phyloP scores from a whole-genome alignment of 2,113 vertebrate species.

The Trematomus loennbergii region DNA sequence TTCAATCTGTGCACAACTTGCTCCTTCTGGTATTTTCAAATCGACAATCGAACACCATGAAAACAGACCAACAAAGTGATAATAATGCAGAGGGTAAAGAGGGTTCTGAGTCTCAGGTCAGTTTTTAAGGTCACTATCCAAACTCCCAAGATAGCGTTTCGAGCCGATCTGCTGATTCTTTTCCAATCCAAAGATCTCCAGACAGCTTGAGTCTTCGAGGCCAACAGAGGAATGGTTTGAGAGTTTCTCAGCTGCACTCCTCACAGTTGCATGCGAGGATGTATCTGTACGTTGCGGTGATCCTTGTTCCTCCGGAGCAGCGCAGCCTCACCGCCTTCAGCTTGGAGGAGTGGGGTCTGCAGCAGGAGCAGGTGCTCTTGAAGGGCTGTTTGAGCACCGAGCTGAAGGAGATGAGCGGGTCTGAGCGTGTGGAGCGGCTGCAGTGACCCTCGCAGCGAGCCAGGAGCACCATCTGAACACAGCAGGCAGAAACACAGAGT shows the following conservation, averaged over 20 bases:
- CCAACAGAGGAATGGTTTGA: slow-evolving; percentile 27
- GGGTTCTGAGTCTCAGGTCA: slow-evolving; percentile 37
- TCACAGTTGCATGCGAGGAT: slow-evolving; percentile 97
- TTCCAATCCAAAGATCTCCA: slow-evolving; percentile 44
- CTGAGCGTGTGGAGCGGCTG: slow-evolving; percentile 92
- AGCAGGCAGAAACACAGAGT: not conserved
- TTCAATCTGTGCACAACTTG: not conserved
- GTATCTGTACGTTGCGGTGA: slow-evolving; percentile 97
- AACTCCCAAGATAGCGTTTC: slow-evolving; percentile 36
- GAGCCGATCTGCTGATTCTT: slow-evolving; percentile 13
- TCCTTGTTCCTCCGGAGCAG: slow-evolving; percentile 91
- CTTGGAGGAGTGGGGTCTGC: slow-evolving; percentile 96
- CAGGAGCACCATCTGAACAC: slow-evolving; percentile 93
- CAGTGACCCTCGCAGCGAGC: slow-evolving; percentile 96
- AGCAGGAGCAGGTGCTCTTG: slow-evolving; percentile 95
- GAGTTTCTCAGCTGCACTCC: slow-evolving; percentile 90
- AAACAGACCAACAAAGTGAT: not conserved
- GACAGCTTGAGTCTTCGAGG: slow-evolving; percentile 29
- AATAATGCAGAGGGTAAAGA: slow-evolving; percentile 31
- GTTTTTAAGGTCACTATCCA: slow-evolving; percentile 21
- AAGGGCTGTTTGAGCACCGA: slow-evolving; percentile 96
- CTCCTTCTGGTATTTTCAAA: not conserved
- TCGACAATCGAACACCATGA: not conserved
- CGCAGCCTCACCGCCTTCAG: slow-evolving; percentile 95
- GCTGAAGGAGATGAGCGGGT: slow-evolving; percentile 97